Percentiles rank a stretch among this genome's conserved stretches.
These are phyloP conservation scores for Peromyscus polionotus DNA, from an alignment of 2,113 vertebrate species.

Conservation along the genomic window DNA sequence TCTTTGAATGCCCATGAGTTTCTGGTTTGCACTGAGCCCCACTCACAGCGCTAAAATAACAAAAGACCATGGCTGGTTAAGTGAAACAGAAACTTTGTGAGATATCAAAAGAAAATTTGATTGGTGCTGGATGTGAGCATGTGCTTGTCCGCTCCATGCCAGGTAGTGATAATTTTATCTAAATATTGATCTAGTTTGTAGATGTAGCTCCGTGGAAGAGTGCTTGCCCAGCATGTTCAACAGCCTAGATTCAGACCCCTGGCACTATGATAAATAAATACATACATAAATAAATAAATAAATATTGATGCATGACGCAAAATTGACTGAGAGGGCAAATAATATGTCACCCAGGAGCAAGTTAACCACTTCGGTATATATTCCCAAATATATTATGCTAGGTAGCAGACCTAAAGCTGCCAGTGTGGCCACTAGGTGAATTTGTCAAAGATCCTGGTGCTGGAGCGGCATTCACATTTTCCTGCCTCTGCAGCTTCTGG, in stretches of 20 bases:
- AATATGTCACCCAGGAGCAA: neutral
- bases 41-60: slow-evolving; percentile 41
- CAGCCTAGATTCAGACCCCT: neutral
- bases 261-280: neutral
- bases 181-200: neutral
- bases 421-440: slow-evolving; percentile 68
- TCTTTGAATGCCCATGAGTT: slow-evolving; percentile 66
- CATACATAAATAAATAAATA: neutral
- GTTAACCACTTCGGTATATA: slow-evolving; percentile 58
- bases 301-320: slow-evolving; percentile 4
- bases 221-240: neutral
- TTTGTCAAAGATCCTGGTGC: slow-evolving; percentile 81
- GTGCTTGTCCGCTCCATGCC: neutral
- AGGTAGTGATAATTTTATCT: neutral
- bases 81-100: neutral
- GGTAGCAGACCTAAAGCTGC: slow-evolving; percentile 79
- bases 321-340: slow-evolving; percentile 52
- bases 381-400: slow-evolving; percentile 58
- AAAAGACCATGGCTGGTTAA: slow-evolving; percentile 44
- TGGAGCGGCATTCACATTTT: slow-evolving; percentile 70
- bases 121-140: neutral
- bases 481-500: slow-evolving; percentile 78
- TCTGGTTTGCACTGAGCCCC: slow-evolving; percentile 59
- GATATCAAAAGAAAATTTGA: slow-evolving; percentile 24
- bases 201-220: neutral